phyloP scores from a whole-genome alignment of 2,797 vertebrate species.

The Neoniphon sammara region DNA sequence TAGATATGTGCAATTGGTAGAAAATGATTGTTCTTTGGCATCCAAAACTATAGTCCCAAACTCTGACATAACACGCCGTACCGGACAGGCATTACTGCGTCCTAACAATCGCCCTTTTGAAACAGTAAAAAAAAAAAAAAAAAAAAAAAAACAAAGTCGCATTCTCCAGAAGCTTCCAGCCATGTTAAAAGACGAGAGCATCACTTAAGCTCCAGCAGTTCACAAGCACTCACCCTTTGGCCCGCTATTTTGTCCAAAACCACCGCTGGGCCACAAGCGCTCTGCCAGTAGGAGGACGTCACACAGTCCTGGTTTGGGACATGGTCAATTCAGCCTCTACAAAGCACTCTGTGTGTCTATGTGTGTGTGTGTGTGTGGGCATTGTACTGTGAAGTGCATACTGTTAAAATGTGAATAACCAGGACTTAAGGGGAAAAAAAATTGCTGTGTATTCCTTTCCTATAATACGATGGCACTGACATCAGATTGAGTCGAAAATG shows the following conservation, averaged over 20 bases:
- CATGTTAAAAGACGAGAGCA: conserved; percentile 29
- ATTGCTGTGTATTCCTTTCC: too few species aligned
- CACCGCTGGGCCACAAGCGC: conserved; percentile 36
- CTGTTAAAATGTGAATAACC: too few species aligned
- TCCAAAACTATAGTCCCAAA: background rate
- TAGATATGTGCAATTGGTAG: background rate
- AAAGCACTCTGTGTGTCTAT: background rate
- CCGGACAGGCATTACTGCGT: conserved; percentile 6
- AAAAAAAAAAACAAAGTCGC: conserved; percentile 45
- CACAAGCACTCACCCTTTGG: background rate
- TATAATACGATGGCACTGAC: too few species aligned
- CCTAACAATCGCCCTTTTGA: background rate
- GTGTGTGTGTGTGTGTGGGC: conserved; percentile 8
- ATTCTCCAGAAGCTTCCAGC: conserved; percentile 50
- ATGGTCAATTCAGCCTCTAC: conserved; percentile 17
- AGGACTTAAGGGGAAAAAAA: too few species aligned
- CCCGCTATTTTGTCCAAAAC: conserved; percentile 31
- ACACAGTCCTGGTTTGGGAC: conserved; percentile 9
- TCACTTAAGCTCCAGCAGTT: conserved; percentile 25
- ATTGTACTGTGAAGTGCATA: background rate
- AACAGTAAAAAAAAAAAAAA: conserved; percentile 44
- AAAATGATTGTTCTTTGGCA: background rate
- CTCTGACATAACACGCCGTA: background rate
- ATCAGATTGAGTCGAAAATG: too few species aligned
- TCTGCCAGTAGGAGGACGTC: conserved; percentile 16